phyloP scores from a whole-genome alignment of 1,140 invertebrate genomes.

The Sycophaga agraensis region DNA sequence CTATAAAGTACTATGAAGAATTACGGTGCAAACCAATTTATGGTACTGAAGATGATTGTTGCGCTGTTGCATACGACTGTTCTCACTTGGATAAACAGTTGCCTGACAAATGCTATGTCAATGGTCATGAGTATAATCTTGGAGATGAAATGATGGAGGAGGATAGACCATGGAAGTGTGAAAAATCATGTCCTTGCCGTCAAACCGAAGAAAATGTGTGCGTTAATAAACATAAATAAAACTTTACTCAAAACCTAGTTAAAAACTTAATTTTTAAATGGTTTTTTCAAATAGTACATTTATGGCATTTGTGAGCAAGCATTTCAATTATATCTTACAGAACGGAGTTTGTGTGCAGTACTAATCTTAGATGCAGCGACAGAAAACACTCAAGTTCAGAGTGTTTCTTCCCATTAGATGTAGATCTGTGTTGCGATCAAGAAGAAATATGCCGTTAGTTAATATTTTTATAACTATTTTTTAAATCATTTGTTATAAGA shows the following conservation, averaged over 20 bases:
- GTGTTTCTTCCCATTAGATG: neutral
- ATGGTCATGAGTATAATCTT: slow-evolving; percentile 31
- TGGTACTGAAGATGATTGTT: slow-evolving; percentile 33
- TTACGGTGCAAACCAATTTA: slow-evolving; percentile 31
- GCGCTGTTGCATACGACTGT: slow-evolving; percentile 34
- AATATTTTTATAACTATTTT: too few species aligned
- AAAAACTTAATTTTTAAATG: too few species aligned
- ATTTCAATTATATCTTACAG: neutral
- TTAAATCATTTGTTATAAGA: too few species aligned
- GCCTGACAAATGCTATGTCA: slow-evolving; percentile 37
- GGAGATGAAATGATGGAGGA: slow-evolving; percentile 30
- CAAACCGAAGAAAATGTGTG: too few species aligned
- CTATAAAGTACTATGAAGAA: slow-evolving; percentile 31
- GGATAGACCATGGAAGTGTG: slow-evolving; percentile 31
- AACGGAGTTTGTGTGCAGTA: neutral
- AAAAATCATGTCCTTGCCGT: slow-evolving; percentile 33
- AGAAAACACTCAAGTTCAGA: too few species aligned
- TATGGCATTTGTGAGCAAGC: too few species aligned
- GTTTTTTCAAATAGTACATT: too few species aligned
- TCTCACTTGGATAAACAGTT: slow-evolving; percentile 21
- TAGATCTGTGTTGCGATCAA: neutral
- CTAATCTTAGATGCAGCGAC: neutral
- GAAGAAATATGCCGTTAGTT: neutral
- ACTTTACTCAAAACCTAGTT: too few species aligned
- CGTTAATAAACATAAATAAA: too few species aligned